phyloP scores from a whole-genome alignment of 1,140 invertebrate genomes.

The Leptopilina boulardi region DNA sequence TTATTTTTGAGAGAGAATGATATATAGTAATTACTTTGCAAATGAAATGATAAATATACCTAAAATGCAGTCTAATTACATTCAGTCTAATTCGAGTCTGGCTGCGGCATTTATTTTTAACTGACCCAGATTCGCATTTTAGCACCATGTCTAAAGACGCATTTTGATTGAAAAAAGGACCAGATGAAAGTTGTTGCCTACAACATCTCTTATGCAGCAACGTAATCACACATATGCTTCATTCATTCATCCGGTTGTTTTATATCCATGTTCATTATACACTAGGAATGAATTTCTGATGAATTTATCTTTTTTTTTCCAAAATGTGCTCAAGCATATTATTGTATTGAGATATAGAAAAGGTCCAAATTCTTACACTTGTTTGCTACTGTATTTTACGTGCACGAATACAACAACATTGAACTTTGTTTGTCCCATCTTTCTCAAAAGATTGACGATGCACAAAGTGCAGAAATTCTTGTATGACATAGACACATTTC shows the following conservation, averaged over 20 bases:
- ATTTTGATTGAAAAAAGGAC: slow-evolving; percentile 26
- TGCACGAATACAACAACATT: background rate
- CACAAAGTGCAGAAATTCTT: slow-evolving; percentile 4
- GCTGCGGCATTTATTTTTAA: slow-evolving; percentile 26
- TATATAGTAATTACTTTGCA: background rate
- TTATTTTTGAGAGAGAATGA: background rate
- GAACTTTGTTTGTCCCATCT: slow-evolving; percentile 20
- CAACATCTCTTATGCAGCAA: background rate
- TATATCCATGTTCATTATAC: slow-evolving; percentile 9
- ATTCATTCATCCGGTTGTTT: slow-evolving; percentile 30
- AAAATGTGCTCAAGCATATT: background rate
- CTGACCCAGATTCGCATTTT: slow-evolving; percentile 29
- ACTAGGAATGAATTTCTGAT: slow-evolving; percentile 17
- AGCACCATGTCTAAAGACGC: slow-evolving; percentile 27
- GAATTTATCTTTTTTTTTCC: background rate
- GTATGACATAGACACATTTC: background rate
- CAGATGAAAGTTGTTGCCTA: slow-evolving; percentile 17
- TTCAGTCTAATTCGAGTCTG: slow-evolving; percentile 23
- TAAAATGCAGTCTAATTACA: slow-evolving; percentile 27
- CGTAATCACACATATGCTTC: background rate
- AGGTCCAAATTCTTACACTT: background rate
- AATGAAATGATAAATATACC: slow-evolving; percentile 18
- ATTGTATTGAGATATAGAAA: too few relatives aligned
- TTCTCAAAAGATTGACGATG: background rate
- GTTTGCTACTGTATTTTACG: background rate